Base-by-base conservation (phyloP, 2,797 vertebrate species). In the Neosilurus hyrtlii region DNA sequence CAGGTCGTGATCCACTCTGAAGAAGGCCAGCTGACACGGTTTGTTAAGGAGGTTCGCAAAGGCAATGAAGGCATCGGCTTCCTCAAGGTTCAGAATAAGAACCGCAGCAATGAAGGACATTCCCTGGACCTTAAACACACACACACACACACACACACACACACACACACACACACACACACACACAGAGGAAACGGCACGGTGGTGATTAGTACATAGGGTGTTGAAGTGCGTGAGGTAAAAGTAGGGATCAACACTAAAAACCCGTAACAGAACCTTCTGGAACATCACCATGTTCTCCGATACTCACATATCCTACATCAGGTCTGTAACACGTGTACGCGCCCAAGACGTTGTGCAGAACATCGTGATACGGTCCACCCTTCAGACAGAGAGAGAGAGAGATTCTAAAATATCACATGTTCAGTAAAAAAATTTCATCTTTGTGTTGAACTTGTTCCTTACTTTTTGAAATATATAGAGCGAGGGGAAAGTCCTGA, bases 31-130 rank as follows among this genome's bases (percentile, higher is more conserved):
- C 90, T 99, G 97, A 92, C 97, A 99, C 75, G 97, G 97, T 92
- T 98, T 99, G 87, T 99, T 99, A 85, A 99, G 95, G 84, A 99
- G 96, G 93, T 99, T 99, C 90, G 97, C 97, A 90, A 99, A 99
- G 82, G 97, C 96, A 93, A 99, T 97, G 93, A 99, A 99, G 91
- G 97, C 97, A 80, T 99, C 96, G 52, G 97, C 96, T 90, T 97
- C 97, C 90, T 98, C 97, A 92, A 98, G 93, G 90, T 99, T 99
- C 86, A 99, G 96, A 92, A 99, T 97, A 84, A 99, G 96, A 65
- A 99, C 97, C 20, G 97, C 97, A 87, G 97, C 97, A 89, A 99
- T 98, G 91, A 99, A 99, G 26, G 97, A 99, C 97, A 99, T 99
- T 72, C 97, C 97, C 91, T 99, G 97, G 37, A 99, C 97, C 97